Evolutionary conservation across 2,113 vertebrate species (phyloP).

Genomic region (Ictalurus furcatus): DNA sequence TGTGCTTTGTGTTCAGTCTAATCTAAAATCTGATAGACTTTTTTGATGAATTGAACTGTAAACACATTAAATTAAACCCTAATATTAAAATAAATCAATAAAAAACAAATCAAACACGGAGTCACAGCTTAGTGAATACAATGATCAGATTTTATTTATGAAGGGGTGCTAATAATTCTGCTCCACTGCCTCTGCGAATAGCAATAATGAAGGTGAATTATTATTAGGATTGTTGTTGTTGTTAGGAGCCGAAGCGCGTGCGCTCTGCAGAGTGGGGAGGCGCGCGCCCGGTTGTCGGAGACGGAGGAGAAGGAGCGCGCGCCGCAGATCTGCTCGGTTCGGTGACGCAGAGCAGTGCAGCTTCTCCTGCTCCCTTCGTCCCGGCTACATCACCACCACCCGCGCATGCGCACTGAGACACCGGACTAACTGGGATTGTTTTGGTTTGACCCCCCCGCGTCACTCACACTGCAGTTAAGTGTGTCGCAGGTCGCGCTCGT

Average conservation of each 20-base stretch:
- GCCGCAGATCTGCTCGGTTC: not conserved
- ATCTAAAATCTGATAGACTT: no score
- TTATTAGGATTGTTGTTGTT: not conserved
- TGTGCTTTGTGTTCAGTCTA: not conserved
- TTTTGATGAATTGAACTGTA: not conserved
- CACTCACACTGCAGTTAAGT: not conserved
- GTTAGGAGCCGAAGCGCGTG: not conserved
- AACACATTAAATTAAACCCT: not conserved
- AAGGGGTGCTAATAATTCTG: conserved; percentile 3
- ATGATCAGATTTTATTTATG: not conserved
- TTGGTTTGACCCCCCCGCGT: not conserved
- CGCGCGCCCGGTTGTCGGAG: not conserved
- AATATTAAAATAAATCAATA: no score
- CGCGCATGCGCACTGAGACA: conserved; percentile 1
- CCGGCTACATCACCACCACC: not conserved
- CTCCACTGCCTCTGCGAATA: not conserved
- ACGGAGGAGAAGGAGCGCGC: not conserved
- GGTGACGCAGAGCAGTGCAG: not conserved
- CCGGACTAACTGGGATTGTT: not conserved
- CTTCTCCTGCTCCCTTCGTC: not conserved
- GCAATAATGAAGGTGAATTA: not conserved
- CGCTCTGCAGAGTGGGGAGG: not conserved
- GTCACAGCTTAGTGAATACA: not conserved
- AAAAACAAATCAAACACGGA: no score
- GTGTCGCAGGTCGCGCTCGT: conserved; percentile 17